A percentile compares a stretch with the other conserved stretches of the same genome.
phyloP scores from a whole-genome alignment of 2,797 vertebrate species.

The Bucorvus abyssinicus region DNA sequence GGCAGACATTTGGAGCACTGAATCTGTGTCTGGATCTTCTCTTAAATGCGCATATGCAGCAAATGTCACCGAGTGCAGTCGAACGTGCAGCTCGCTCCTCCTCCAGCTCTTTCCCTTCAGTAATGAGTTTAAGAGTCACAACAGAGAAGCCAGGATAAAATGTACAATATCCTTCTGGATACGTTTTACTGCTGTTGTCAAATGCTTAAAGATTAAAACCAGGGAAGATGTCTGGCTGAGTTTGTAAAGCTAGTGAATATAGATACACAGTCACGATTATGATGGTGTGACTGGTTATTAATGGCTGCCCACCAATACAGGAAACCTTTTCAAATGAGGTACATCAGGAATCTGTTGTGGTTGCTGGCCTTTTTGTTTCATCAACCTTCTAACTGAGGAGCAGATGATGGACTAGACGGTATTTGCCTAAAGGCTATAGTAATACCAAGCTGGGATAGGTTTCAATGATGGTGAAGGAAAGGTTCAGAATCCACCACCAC shows the following conservation, averaged over 20 bases:
- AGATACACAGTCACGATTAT: not conserved
- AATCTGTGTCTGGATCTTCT: slow-evolving; percentile 30
- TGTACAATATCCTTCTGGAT: not conserved
- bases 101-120: not conserved
- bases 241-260: not conserved
- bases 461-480: not conserved
- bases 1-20: slow-evolving; percentile 47
- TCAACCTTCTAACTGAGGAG: not conserved
- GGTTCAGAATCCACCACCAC: not conserved
- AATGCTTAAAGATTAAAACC: not conserved
- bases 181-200: not conserved
- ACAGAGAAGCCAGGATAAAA: not conserved
- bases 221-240: not conserved
- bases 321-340: not conserved
- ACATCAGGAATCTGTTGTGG: not conserved
- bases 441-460: not conserved
- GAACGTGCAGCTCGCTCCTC: not conserved
- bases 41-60: not conserved
- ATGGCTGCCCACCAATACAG: not conserved
- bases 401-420: not conserved
- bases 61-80: slow-evolving; percentile 15
- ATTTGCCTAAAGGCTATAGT: not conserved
- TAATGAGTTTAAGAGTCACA: not conserved
- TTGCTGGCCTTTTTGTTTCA: not conserved
- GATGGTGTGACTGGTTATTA: not conserved